These are phyloP conservation scores for Microcebus griseorufus DNA, from an alignment of 2,113 vertebrate species.

Conservation along the genomic window DNA sequence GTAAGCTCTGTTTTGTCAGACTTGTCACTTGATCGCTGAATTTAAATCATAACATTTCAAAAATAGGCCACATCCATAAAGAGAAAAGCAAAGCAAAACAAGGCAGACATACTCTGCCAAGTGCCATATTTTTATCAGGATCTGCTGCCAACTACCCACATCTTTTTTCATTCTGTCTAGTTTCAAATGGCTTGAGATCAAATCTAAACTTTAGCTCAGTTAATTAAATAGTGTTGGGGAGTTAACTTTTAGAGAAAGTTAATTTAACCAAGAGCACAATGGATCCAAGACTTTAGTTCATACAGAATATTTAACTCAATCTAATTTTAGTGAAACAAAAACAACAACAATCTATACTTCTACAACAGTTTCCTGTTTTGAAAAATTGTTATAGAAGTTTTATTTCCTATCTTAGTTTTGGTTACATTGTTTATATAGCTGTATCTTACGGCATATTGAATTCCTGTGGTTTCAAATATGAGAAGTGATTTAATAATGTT, in stretches of 20 bases:
- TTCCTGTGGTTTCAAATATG: conserved; percentile 91
- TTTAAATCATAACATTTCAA: conserved; percentile 77
- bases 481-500: conserved; percentile 93
- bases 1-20: conserved; percentile 66
- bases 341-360: conserved; percentile 79
- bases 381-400: conserved; percentile 86
- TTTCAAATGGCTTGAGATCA: conserved; percentile 57
- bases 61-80: conserved; percentile 78
- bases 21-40: conserved; percentile 67
- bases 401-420: conserved; percentile 86
- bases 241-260: conserved; percentile 55
- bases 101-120: conserved; percentile 50
- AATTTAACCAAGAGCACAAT: conserved; percentile 9
- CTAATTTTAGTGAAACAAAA: neutral
- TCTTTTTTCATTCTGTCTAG: conserved; percentile 9
- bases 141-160: conserved; percentile 45
- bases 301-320: neutral
- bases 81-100: conserved; percentile 75
- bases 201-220: conserved; percentile 55
- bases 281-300: neutral
- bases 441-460: conserved; percentile 90
- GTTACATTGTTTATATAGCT: conserved; percentile 93
- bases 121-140: conserved; percentile 42
- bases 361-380: conserved; percentile 88
- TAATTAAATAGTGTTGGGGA: conserved; percentile 54